A percentile compares a stretch with the other conserved stretches of the same genome.
These are phyloP conservation scores for Anagyrus pseudococci DNA, from an alignment of 2,888 invertebrate species.

Conservation along the genomic window DNA sequence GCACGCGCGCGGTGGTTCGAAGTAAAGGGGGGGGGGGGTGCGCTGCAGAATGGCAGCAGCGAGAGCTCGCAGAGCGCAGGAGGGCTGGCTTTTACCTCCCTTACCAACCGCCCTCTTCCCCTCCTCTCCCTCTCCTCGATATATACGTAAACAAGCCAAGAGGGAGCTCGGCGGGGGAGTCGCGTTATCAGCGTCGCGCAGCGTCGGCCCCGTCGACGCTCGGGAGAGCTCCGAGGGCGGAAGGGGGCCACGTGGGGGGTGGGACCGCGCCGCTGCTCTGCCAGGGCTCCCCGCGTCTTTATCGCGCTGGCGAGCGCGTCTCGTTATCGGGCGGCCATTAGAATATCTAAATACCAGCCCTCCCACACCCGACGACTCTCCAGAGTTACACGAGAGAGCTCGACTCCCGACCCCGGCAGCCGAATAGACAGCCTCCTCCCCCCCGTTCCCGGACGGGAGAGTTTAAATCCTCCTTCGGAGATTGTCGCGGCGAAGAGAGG, in stretches of 20 bases:
- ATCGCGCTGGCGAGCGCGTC: constrained; percentile 58
- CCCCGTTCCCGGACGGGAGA: constrained; percentile 12
- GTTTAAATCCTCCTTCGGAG: constrained; percentile 29
- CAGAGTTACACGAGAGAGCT: constrained; percentile 2
- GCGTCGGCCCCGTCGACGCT: constrained; percentile 55
- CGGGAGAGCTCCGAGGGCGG: constrained; percentile 29
- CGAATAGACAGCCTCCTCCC: too few species aligned
- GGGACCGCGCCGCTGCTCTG: constrained; percentile 45
- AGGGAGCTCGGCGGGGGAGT: constrained; percentile 27
- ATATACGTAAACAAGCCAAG: constrained; percentile 31
- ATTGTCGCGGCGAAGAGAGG: background rate
- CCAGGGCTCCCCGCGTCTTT: constrained; percentile 57
- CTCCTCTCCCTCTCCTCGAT: background rate
- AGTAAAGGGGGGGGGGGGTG: too few species aligned
- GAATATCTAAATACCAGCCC: constrained; percentile 63
- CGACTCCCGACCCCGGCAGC: background rate
- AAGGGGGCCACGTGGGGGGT: constrained; percentile 36
- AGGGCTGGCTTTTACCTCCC: background rate
- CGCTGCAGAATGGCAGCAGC: too few species aligned
- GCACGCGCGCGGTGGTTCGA: too few species aligned
- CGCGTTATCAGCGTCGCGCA: constrained; percentile 60
- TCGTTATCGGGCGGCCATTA: constrained; percentile 62
- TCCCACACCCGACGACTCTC: constrained; percentile 37
- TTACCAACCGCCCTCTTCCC: too few species aligned
- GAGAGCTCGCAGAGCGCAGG: too few species aligned